Evolutionary conservation across 35 echinoderm and acorn worm genomes (phyloP).

Genomic region (Diadema setosum): DNA sequence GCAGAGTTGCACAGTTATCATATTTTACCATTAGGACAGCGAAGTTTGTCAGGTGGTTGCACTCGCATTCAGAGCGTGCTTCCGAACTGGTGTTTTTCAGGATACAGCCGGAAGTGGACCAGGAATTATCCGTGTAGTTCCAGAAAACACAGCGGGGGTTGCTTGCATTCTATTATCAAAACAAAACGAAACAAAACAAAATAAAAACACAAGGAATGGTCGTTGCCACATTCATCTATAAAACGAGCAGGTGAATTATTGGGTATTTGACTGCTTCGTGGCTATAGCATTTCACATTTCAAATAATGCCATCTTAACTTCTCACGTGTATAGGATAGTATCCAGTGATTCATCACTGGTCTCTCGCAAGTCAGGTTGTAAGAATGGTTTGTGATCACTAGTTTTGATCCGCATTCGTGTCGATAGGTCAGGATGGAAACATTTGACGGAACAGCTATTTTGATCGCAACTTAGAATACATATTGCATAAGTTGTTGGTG

Average conservation of each 20-base stretch:
- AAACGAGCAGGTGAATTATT: not conserved
- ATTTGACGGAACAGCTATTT: too few species aligned
- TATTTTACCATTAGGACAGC: slow-evolving; percentile 37
- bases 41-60: slow-evolving; percentile 48
- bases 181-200: not conserved
- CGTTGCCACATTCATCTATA: too few species aligned
- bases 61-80: not conserved
- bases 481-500: too few species aligned
- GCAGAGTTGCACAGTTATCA: too few species aligned
- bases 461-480: too few species aligned
- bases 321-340: not conserved
- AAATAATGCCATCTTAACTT: not conserved
- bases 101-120: not conserved
- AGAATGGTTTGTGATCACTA: too few species aligned
- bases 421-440: too few species aligned
- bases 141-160: not conserved
- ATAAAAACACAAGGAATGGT: too few species aligned
- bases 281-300: not conserved
- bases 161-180: not conserved
- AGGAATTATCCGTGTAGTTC: not conserved
- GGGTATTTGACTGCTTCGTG: not conserved
- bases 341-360: too few species aligned
- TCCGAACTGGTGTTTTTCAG: not conserved
- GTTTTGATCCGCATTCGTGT: too few species aligned
- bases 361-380: too few species aligned